These are phyloP conservation scores for Rhizoglyphus robini DNA, from an alignment of 1,140 invertebrate species.

Conservation along the genomic window DNA sequence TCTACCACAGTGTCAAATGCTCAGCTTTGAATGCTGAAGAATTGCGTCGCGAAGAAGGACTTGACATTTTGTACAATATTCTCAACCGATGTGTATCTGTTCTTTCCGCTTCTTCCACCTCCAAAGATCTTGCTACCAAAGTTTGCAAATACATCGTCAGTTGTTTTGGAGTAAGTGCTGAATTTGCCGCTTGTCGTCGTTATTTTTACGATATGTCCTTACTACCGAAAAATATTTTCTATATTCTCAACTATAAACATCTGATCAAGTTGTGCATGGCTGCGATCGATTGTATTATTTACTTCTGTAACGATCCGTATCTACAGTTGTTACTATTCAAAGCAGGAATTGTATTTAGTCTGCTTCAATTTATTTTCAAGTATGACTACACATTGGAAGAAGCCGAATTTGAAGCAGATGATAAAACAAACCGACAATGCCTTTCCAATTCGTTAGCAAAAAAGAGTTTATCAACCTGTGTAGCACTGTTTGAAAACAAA, in stretches of 20 bases:
- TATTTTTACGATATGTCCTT: conserved; percentile 66
- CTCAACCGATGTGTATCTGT: conserved; percentile 82
- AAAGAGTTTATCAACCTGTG: conserved; percentile 65
- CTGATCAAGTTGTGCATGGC: conserved; percentile 60
- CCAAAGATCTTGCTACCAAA: conserved; percentile 67
- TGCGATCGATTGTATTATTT: conserved; percentile 69
- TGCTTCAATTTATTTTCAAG: conserved; percentile 76
- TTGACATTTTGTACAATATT: conserved; percentile 73
- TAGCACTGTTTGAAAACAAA: conserved; percentile 58
- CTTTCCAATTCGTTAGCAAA: conserved; percentile 81
- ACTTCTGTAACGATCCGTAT: conserved; percentile 61
- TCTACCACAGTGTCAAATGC: conserved; percentile 90
- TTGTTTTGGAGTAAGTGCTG: conserved; percentile 87
- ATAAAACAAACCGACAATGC: conserved; percentile 74
- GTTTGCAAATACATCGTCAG: conserved; percentile 81
- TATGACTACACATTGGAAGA: conserved; percentile 97
- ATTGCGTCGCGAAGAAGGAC: conserved; percentile 75
- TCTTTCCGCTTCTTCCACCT: conserved; percentile 58
- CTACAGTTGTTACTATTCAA: conserved; percentile 81
- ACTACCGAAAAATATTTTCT: conserved; percentile 71
- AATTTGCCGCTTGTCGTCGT: conserved; percentile 75
- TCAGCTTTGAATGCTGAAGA: conserved; percentile 96
- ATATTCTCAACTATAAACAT: conserved; percentile 78
- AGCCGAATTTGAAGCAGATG: conserved; percentile 58
- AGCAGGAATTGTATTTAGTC: conserved; percentile 79